Percentiles rank a stretch among this genome's conserved stretches.
Evolutionary conservation across 2,888 invertebrate species (phyloP).

Genomic region (Sinopyrophorus schimmeli): DNA sequence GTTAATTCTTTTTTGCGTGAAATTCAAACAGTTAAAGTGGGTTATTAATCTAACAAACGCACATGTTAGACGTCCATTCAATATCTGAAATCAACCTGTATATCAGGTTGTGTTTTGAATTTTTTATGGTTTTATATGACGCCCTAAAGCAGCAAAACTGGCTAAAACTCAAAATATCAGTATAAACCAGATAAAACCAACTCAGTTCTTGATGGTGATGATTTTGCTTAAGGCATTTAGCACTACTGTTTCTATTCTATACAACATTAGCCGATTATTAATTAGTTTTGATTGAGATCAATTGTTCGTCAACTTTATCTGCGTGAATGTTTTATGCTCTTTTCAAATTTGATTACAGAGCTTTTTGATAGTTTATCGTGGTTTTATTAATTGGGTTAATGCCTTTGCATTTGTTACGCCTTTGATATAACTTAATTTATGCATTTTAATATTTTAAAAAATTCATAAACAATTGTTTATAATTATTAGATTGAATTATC

Average conservation of each 20-base stretch:
- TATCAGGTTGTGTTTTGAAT: not conserved
- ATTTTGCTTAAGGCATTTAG: conserved; percentile 11
- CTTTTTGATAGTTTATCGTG: not conserved
- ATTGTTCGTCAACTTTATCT: conserved; percentile 32
- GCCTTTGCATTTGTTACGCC: not conserved
- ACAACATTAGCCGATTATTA: conserved; percentile 12
- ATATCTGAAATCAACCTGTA: too few species aligned
- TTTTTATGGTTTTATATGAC: not conserved
- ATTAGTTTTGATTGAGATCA: conserved; percentile 38
- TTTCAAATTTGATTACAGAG: conserved; percentile 9
- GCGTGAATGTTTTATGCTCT: conserved; percentile 5
- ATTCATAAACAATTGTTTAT: too few species aligned
- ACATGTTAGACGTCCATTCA: too few species aligned
- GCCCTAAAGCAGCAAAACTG: conserved; percentile 29
- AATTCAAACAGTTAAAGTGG: too few species aligned
- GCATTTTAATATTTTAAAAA: too few species aligned
- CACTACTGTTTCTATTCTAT: conserved; percentile 2
- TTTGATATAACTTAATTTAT: not conserved
- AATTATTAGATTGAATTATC: too few species aligned
- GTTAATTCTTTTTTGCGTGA: too few species aligned
- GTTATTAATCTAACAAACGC: too few species aligned
- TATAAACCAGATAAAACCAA: conserved; percentile 44
- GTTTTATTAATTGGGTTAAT: conserved; percentile 5
- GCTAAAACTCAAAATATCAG: conserved; percentile 40
- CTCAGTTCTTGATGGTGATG: conserved; percentile 14